Evolutionary conservation across 2,797 vertebrate genomes (phyloP).

Genomic region (Spea hammondii): DNA sequence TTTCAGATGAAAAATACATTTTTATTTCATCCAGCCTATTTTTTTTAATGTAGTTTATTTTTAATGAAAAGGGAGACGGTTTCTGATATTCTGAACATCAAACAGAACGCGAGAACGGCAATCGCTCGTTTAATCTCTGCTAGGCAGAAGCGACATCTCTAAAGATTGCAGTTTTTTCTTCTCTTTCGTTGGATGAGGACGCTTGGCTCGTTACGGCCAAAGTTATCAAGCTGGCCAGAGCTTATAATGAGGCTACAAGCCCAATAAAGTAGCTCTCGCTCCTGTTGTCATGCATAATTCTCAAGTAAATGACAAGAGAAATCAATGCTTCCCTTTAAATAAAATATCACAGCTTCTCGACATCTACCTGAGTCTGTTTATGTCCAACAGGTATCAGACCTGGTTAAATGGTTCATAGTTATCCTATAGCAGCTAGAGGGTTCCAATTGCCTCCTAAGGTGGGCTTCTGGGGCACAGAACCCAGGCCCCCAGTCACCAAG

Average conservation of each 20-base stretch:
- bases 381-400: not conserved
- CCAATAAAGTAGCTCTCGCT: slow-evolving; percentile 16
- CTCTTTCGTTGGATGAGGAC: slow-evolving; percentile 38
- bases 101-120: slow-evolving; percentile 62
- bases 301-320: slow-evolving; percentile 23
- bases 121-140: slow-evolving; percentile 67
- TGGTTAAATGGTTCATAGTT: not conserved
- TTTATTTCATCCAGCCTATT: slow-evolving; percentile 61
- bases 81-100: slow-evolving; percentile 65
- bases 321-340: slow-evolving; percentile 29
- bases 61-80: slow-evolving; percentile 67
- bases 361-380: slow-evolving; percentile 24
- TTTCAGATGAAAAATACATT: slow-evolving; percentile 64
- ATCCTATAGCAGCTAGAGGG: not conserved
- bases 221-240: not conserved
- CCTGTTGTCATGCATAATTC: not conserved
- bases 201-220: slow-evolving; percentile 18
- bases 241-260: slow-evolving; percentile 16
- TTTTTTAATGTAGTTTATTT: slow-evolving; percentile 63
- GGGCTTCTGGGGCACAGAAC: no score
- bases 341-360: slow-evolving; percentile 31
- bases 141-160: slow-evolving; percentile 65
- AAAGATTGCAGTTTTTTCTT: slow-evolving; percentile 55
- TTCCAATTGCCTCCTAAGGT: no score
- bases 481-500: no score